Conservation (phyloP, 2,113 vertebrate genomes). For the Hemichromis elongatus region DNA sequence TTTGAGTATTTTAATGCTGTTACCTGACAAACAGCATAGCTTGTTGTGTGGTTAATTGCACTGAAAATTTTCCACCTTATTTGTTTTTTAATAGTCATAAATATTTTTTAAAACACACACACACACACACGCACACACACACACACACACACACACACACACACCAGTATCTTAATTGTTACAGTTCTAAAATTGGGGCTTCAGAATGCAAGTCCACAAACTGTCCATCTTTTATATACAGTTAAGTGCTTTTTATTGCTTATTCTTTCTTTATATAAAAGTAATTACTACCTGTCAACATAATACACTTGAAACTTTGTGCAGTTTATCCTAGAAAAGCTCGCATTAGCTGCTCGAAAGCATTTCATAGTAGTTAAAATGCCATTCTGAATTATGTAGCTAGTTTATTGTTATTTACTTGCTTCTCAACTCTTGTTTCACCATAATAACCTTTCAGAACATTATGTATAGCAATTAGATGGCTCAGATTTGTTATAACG, state of each 20-base stretch:
- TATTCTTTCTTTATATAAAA: not conserved
- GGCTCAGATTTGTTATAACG: not conserved
- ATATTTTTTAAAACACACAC: too few relatives aligned
- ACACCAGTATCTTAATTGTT: not conserved
- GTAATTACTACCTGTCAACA: not conserved
- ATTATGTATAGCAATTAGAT: not conserved
- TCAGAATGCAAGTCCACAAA: not conserved
- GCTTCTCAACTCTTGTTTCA: not conserved
- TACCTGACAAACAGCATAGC: not conserved
- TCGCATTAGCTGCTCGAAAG: accelerated
- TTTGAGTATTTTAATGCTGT: not conserved
- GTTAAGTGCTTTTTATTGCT: not conserved
- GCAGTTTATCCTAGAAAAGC: not conserved
- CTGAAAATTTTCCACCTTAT: too few relatives aligned
- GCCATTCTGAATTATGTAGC: not conserved
- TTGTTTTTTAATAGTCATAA: too few relatives aligned
- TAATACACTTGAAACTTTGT: not conserved
- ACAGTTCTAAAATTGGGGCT: not conserved
- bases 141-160: too few relatives aligned
- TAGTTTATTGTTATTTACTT: not conserved
- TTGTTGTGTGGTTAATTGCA: not conserved
- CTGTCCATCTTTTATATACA: not conserved
- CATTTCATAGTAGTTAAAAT: not conserved
- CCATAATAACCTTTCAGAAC: not conserved
- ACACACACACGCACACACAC: too few relatives aligned